These are phyloP conservation scores for Dunckerocampus dactyliophorus DNA, from an alignment of 2,113 vertebrate genomes.

Conservation along the genomic window DNA sequence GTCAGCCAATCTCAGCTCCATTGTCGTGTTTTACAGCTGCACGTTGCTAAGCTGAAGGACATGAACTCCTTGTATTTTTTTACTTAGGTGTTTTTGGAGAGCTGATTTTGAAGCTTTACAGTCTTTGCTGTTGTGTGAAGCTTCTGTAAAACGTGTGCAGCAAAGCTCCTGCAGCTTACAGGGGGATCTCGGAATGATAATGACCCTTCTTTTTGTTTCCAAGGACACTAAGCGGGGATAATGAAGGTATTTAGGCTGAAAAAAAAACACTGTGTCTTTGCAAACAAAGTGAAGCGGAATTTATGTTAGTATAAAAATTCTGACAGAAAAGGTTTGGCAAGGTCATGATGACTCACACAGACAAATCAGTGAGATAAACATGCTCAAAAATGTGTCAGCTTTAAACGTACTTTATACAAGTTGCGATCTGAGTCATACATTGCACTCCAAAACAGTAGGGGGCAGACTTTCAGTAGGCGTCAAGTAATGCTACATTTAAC, in stretches of 20 bases:
- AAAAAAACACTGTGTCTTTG: conserved; percentile 9
- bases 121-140: conserved; percentile 32
- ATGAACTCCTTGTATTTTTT: too few relatives aligned
- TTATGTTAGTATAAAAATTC: not conserved
- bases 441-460: not conserved
- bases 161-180: conserved; percentile 13
- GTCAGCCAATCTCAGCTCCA: too few relatives aligned
- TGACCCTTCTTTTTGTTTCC: conserved; percentile 16
- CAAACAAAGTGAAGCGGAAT: not conserved
- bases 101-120: conserved; percentile 1
- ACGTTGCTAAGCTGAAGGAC: conserved; percentile 20
- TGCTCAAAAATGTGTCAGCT: not conserved
- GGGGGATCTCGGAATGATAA: conserved; percentile 22
- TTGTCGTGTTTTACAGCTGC: conserved; percentile 27
- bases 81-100: too few relatives aligned
- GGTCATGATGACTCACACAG: not conserved
- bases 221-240: conserved; percentile 23
- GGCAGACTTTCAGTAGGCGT: too few relatives aligned
- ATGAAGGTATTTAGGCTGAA: conserved; percentile 15
- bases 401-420: not conserved
- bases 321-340: not conserved
- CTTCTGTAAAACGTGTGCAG: conserved; percentile 24
- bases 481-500: too few relatives aligned
- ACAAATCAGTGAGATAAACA: not conserved
- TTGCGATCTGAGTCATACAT: not conserved